A percentile compares a stretch with the other conserved stretches of the same genome.
These are phyloP conservation scores for Fistularia tabacaria DNA, from an alignment of 2,797 vertebrate genomes.

Conservation along the genomic window DNA sequence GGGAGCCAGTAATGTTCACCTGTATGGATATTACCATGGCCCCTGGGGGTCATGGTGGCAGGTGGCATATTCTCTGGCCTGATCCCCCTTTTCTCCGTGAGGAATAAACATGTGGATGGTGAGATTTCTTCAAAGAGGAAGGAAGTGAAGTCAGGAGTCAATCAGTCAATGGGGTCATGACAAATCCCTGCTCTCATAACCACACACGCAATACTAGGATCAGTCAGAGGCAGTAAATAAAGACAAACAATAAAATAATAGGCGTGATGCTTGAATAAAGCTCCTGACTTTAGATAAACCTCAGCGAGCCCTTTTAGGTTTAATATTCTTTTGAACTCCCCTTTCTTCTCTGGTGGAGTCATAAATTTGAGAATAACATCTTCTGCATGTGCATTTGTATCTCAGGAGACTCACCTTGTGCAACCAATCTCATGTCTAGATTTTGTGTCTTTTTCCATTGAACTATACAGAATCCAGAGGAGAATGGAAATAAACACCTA, in stretches of 20 bases:
- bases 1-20: constrained; percentile 72
- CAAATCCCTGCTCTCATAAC: constrained; percentile 63
- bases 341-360: constrained; percentile 50
- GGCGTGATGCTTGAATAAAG: constrained; percentile 67
- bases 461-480: constrained; percentile 22
- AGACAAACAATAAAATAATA: constrained; percentile 70
- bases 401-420: constrained; percentile 37
- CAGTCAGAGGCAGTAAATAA: constrained; percentile 65
- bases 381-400: constrained; percentile 50
- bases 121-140: constrained; percentile 61
- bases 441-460: constrained; percentile 9
- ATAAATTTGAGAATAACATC: constrained; percentile 56
- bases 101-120: constrained; percentile 58
- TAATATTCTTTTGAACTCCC: constrained; percentile 75
- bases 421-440: constrained; percentile 21
- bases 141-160: constrained; percentile 54
- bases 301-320: constrained; percentile 62
- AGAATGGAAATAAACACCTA: constrained; percentile 28
- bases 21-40: constrained; percentile 76
- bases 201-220: constrained; percentile 50
- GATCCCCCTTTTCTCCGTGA: constrained; percentile 51
- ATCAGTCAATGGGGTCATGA: constrained; percentile 68
- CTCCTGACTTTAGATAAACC: constrained; percentile 70
- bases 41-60: constrained; percentile 68
- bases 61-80: constrained; percentile 68